Conservation (phyloP, 2,888 invertebrate species). For the Agrotis exclamationis region DNA sequence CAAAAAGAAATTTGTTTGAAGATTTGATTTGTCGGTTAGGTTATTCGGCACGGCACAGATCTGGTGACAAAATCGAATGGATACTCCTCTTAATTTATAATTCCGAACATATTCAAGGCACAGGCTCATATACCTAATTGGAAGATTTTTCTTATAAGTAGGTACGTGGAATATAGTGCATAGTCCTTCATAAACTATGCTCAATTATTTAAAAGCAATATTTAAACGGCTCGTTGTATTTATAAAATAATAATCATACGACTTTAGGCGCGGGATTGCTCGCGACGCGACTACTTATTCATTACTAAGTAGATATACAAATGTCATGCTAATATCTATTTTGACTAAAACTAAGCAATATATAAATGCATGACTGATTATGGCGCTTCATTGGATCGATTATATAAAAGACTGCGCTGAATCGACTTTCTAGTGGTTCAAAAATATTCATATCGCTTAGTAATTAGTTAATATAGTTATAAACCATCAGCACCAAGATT, state of each 20-base stretch:
- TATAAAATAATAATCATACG: not conserved
- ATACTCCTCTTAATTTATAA: too few species aligned
- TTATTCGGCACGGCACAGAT: too few species aligned
- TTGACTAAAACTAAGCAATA: not conserved
- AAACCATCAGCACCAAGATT: not conserved
- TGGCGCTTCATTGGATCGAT: not conserved
- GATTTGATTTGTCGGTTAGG: not conserved
- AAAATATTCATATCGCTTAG: too few species aligned
- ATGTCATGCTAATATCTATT: not conserved
- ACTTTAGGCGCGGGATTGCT: not conserved
- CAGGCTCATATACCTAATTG: too few species aligned
- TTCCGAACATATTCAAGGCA: not conserved
- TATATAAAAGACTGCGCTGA: too few species aligned
- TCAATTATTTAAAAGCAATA: not conserved
- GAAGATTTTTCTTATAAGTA: too few species aligned
- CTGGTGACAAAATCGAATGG: not conserved
- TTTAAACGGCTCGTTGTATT: not conserved
- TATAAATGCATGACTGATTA: not conserved
- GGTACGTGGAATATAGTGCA: not conserved
- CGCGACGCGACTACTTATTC: not conserved
- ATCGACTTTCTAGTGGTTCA: too few species aligned
- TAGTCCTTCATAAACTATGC: not conserved
- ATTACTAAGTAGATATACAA: not conserved
- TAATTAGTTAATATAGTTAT: not conserved
- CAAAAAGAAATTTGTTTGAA: constrained; percentile 2